A percentile compares a stretch with the other conserved stretches of the same genome.
phyloP scores from a whole-genome alignment of 1,140 invertebrate genomes.

The Hycleus cichorii region DNA sequence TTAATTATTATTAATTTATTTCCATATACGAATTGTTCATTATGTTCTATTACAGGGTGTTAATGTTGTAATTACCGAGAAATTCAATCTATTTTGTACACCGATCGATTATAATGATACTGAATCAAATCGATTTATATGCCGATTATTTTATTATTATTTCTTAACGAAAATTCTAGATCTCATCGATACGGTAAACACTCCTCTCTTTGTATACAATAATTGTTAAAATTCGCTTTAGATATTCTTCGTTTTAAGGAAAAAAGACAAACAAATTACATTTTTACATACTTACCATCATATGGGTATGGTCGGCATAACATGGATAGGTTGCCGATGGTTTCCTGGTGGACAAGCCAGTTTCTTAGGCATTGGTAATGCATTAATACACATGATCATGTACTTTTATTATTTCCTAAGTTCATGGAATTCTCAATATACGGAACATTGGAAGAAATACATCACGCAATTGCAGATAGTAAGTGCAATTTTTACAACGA shows the following conservation, averaged over 20 bases:
- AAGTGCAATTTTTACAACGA: conserved; percentile 11
- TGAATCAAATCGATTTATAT: background rate
- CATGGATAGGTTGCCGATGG: conserved; percentile 58
- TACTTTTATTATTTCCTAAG: conserved; percentile 68
- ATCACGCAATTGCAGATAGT: conserved; percentile 65
- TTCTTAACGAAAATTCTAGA: background rate
- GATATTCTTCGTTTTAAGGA: conserved; percentile 79
- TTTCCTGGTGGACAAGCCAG: conserved; percentile 55
- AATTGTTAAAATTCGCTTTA: conserved; percentile 27
- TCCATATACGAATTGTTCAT: too few relatives aligned
- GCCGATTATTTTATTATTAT: background rate
- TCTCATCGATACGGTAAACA: conserved; percentile 2
- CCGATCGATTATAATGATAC: background rate
- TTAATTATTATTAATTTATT: background rate
- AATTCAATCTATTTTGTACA: background rate
- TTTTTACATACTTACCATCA: conserved; percentile 88
- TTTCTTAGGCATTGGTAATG: conserved; percentile 58
- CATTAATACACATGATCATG: conserved; percentile 71
- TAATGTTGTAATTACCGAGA: background rate
- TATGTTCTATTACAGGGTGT: background rate
- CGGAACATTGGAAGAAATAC: conserved; percentile 64
- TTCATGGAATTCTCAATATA: conserved; percentile 53
- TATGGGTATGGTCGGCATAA: conserved; percentile 60
- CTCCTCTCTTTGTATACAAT: too few relatives aligned
- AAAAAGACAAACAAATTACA: conserved; percentile 76